Percentiles rank a stretch among this genome's conserved stretches.
phyloP scores from a whole-genome alignment of 1,140 invertebrate species.

The Cecropterus lyciades region DNA sequence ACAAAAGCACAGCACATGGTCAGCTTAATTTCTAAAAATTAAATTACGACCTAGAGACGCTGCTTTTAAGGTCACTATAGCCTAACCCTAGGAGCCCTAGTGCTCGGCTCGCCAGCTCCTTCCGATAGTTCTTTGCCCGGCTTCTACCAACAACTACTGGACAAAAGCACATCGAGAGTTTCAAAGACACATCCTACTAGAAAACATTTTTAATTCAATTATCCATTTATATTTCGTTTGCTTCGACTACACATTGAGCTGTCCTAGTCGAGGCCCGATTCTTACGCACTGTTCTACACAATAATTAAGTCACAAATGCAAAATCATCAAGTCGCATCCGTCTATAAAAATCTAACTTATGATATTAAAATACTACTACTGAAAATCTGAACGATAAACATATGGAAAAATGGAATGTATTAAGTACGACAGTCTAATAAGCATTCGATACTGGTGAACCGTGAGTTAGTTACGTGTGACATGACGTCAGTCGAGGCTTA shows the following conservation, averaged over 20 bases:
- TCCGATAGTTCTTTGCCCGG: slow-evolving; percentile 48
- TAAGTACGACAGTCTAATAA: slow-evolving; percentile 79
- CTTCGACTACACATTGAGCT: slow-evolving; percentile 77
- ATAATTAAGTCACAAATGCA: slow-evolving; percentile 60
- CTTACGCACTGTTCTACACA: slow-evolving; percentile 40
- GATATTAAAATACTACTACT: slow-evolving; percentile 54
- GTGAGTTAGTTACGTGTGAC: slow-evolving; percentile 45
- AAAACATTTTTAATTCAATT: slow-evolving; percentile 64
- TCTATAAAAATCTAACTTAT: slow-evolving; percentile 72
- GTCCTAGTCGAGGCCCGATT: slow-evolving; percentile 69
- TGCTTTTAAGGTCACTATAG: slow-evolving; percentile 72
- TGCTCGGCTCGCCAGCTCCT: slow-evolving; percentile 50
- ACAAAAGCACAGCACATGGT: slow-evolving; percentile 84
- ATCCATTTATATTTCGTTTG: slow-evolving; percentile 58
- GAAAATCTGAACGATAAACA: slow-evolving; percentile 61
- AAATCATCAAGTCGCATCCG: slow-evolving; percentile 55
- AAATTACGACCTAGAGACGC: slow-evolving; percentile 73
- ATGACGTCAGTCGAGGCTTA: slow-evolving; percentile 71
- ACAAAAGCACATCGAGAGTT: slow-evolving; percentile 82
- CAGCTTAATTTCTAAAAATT: slow-evolving; percentile 79
- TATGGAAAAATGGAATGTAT: slow-evolving; percentile 79
- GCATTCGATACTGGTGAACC: slow-evolving; percentile 55
- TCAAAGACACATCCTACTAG: slow-evolving; percentile 79
- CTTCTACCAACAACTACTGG: slow-evolving; percentile 71
- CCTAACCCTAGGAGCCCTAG: slow-evolving; percentile 75